phyloP scores from a whole-genome alignment of 2,888 invertebrate genomes.

The Periphyllus acericola region DNA sequence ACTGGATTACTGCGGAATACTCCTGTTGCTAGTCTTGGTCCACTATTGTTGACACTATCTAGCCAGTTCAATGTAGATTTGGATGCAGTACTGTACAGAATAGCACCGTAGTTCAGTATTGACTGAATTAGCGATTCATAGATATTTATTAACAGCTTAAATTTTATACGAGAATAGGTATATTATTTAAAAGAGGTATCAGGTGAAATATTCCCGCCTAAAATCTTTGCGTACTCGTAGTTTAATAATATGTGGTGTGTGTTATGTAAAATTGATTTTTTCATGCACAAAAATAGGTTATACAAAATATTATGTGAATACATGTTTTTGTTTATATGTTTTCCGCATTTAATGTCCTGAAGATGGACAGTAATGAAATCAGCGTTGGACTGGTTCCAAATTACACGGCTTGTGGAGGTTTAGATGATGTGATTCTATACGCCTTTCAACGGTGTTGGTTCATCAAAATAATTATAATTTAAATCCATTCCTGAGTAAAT shows the following conservation, averaged over 20 bases:
- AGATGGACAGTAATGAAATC: neutral
- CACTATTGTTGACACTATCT: too few species aligned
- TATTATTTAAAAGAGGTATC: neutral
- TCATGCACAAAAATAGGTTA: neutral
- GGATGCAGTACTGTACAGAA: too few species aligned
- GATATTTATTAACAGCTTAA: too few species aligned
- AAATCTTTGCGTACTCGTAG: neutral
- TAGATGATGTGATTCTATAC: too few species aligned
- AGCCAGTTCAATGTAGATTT: too few species aligned
- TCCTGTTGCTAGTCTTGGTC: too few species aligned
- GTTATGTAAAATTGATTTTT: neutral
- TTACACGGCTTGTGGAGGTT: neutral
- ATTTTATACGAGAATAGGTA: neutral
- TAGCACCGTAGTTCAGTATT: too few species aligned
- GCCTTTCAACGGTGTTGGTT: neutral
- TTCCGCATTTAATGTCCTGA: neutral
- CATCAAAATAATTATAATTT: neutral
- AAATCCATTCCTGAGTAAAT: neutral
- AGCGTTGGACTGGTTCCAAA: neutral
- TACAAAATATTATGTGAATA: too few species aligned
- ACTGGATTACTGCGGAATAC: too few species aligned
- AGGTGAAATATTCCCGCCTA: neutral
- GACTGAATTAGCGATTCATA: too few species aligned
- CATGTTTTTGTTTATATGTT: neutral
- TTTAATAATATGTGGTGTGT: neutral